phyloP scores from a whole-genome alignment of 2,888 invertebrate genomes.

The Drosophila emarginata region DNA sequence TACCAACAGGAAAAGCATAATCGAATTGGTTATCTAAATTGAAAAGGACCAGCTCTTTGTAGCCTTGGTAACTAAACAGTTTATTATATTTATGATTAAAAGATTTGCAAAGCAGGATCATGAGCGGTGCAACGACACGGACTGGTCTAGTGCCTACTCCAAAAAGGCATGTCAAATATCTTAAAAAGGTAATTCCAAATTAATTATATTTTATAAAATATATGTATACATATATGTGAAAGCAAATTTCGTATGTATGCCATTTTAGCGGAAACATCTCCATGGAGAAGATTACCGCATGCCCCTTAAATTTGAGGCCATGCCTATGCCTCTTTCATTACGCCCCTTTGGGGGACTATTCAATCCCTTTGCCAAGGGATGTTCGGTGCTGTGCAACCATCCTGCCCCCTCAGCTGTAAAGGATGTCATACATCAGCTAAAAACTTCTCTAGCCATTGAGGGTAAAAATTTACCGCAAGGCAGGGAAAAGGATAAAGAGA shows the following conservation, averaged over 20 bases:
- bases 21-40: background rate
- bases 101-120: background rate
- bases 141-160: constrained; percentile 86
- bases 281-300: constrained; percentile 55
- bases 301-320: constrained; percentile 84
- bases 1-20: too few species aligned
- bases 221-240: too few species aligned
- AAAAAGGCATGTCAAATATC: constrained; percentile 81
- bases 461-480: constrained; percentile 57
- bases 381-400: constrained; percentile 93
- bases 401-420: constrained; percentile 89
- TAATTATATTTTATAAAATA: background rate
- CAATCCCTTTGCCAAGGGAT: constrained; percentile 91
- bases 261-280: constrained; percentile 47
- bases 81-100: constrained; percentile 9
- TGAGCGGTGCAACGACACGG: constrained; percentile 85
- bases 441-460: constrained; percentile 86
- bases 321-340: constrained; percentile 88
- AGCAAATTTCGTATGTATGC: background rate
- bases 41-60: background rate
- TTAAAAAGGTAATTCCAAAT: constrained; percentile 56
- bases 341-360: constrained; percentile 91
- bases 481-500: constrained; percentile 38
- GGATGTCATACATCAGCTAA: constrained; percentile 88
- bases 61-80: constrained; percentile 18